Evolutionary conservation across 2,888 invertebrate species (phyloP).

Genomic region (Trachelus tabidus): DNA sequence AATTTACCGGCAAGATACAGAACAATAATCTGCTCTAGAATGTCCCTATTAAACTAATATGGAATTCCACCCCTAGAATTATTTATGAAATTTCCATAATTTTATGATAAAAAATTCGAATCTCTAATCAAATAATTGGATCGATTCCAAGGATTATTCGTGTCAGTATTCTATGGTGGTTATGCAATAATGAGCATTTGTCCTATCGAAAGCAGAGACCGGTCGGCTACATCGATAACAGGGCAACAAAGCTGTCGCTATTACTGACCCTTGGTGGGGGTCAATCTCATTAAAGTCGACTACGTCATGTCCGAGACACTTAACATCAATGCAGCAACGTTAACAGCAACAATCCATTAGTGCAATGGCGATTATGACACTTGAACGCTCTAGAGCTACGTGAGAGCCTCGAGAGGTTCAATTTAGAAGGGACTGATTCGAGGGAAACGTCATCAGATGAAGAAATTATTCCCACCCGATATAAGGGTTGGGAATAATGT

Average conservation of each 20-base stretch:
- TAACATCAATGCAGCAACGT: neutral
- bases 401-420: neutral
- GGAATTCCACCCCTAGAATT: no score
- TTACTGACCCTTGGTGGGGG: neutral
- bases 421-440: neutral
- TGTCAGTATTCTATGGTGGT: neutral
- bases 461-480: no score
- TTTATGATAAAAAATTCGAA: neutral
- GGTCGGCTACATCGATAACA: neutral
- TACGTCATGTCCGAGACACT: neutral
- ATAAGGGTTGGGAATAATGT: no score
- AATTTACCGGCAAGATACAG: slow-evolving; percentile 42
- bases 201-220: neutral
- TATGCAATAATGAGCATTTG: neutral
- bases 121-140: neutral
- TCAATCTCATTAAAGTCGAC: neutral
- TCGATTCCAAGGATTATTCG: neutral
- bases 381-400: slow-evolving; percentile 14
- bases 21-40: no score
- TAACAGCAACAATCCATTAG: slow-evolving; percentile 26
- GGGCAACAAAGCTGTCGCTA: neutral
- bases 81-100: no score
- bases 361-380: slow-evolving; percentile 27
- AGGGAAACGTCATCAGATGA: no score
- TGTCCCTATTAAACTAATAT: no score